These are phyloP conservation scores for Holacanthella duospinosa DNA, from an alignment of 2,888 invertebrate genomes.

Conservation along the genomic window DNA sequence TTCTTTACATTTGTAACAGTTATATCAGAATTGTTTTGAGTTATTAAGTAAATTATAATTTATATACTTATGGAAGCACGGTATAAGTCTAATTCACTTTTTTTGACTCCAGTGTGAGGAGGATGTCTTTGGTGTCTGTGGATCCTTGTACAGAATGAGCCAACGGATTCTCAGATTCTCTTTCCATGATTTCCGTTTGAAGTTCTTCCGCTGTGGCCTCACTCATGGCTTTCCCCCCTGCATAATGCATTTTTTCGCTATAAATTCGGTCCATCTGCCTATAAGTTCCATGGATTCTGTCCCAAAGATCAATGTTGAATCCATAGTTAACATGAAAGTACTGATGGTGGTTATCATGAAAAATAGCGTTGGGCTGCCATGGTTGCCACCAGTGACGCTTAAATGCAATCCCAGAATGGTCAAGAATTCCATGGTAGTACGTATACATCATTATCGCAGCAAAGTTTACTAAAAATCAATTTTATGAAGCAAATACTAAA, in stretches of 20 bases:
- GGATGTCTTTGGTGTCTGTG: no score
- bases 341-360: slow-evolving; percentile 68
- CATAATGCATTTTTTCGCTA: slow-evolving; percentile 57
- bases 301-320: slow-evolving; percentile 60
- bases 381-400: slow-evolving; percentile 65
- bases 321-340: slow-evolving; percentile 68
- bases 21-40: no score
- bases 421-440: slow-evolving; percentile 63
- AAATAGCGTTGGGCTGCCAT: slow-evolving; percentile 60
- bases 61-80: no score
- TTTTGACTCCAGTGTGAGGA: no score
- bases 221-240: slow-evolving; percentile 47
- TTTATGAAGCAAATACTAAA: slow-evolving; percentile 34
- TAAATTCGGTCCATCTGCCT: slow-evolving; percentile 54
- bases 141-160: no score
- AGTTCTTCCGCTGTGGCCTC: slow-evolving; percentile 47
- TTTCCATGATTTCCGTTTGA: slow-evolving; percentile 44
- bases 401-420: slow-evolving; percentile 64
- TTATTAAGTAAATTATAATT: no score
- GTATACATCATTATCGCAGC: slow-evolving; percentile 47
- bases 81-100: no score
- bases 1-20: no score
- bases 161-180: slow-evolving; percentile 45
- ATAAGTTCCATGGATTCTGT: slow-evolving; percentile 60
- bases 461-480: slow-evolving; percentile 46